A percentile compares a stretch with the other conserved stretches of the same genome.
These are phyloP conservation scores for Calyptomena viridis DNA, from an alignment of 2,113 vertebrate species.

Conservation along the genomic window DNA sequence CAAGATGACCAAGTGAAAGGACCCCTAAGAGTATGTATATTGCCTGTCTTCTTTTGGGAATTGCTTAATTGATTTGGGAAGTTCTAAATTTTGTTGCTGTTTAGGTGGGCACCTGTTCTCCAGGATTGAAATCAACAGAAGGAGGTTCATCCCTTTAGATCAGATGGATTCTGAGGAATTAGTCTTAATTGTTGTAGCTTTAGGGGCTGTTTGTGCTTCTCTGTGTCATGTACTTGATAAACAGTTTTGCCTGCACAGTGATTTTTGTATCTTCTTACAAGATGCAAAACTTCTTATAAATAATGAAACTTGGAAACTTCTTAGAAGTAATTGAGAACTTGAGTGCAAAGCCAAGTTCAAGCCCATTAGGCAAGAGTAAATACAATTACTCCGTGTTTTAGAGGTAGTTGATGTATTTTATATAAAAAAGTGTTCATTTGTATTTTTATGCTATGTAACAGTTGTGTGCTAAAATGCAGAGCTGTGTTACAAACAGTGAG, in stretches of 20 bases:
- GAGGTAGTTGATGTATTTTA: neutral
- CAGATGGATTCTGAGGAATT: neutral
- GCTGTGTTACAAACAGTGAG: neutral
- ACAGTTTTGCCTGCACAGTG: neutral
- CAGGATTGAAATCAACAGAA: neutral
- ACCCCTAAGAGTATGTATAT: constrained; percentile 86
- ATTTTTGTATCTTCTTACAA: neutral
- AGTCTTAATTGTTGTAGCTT: neutral
- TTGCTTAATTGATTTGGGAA: neutral
- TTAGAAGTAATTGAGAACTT: neutral
- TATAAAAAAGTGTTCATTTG: neutral
- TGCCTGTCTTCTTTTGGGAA: neutral
- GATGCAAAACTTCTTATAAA: neutral
- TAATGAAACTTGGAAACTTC: neutral
- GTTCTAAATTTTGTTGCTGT: neutral
- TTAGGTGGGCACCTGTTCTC: neutral
- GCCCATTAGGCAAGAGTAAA: neutral
- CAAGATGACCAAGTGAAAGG: constrained; percentile 99
- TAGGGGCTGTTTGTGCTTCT: neutral
- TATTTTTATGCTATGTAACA: neutral
- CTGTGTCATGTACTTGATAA: neutral
- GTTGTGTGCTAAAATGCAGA: neutral
- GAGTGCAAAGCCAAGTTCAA: neutral
- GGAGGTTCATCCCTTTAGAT: neutral
- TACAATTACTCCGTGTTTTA: neutral